Percentiles rank a stretch among this genome's conserved stretches.
Conservation (phyloP, 2,797 vertebrate species). For the Argyrosomus regius region DNA sequence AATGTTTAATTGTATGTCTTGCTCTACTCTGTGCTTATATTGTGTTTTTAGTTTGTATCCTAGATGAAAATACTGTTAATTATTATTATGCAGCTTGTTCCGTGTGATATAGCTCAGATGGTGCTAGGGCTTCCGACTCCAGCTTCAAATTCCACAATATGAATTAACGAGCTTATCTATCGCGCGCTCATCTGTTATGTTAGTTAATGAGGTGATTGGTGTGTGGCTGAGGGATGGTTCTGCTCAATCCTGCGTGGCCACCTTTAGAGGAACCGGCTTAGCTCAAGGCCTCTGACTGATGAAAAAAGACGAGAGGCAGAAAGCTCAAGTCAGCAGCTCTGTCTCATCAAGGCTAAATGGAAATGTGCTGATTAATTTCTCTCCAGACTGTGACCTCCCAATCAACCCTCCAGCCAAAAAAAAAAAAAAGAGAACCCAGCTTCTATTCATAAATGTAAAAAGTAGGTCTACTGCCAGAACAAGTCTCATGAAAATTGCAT, state of each 20-base stretch:
- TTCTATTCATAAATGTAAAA: constrained; percentile 60
- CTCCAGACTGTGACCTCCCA: constrained; percentile 64
- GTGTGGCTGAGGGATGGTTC: constrained; percentile 47
- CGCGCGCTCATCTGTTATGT: constrained; percentile 50
- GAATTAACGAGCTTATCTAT: constrained; percentile 56
- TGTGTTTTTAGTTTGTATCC: too few relatives aligned
- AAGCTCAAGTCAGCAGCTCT: constrained; percentile 69
- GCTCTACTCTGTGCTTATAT: too few relatives aligned
- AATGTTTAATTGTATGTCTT: background rate
- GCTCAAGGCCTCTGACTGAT: constrained; percentile 63
- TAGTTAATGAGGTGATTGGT: constrained; percentile 71
- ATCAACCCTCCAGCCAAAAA: constrained; percentile 58
- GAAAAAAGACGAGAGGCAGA: constrained; percentile 49
- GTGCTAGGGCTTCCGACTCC: background rate
- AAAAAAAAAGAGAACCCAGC: background rate
- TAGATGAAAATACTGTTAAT: background rate
- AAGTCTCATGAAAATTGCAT: constrained; percentile 52
- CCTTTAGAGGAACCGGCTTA: constrained; percentile 55
- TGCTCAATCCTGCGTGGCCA: constrained; percentile 52
- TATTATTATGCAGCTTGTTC: background rate
- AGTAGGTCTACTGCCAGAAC: constrained; percentile 47
- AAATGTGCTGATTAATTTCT: constrained; percentile 77
- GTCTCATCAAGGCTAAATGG: constrained; percentile 69
- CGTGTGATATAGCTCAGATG: background rate
- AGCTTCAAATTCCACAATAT: constrained; percentile 23